Evolutionary conservation across 2,888 invertebrate genomes (phyloP), one percentile per base, ranked within the genome.

Genomic region (Caenorhabditis becei): DNA sequence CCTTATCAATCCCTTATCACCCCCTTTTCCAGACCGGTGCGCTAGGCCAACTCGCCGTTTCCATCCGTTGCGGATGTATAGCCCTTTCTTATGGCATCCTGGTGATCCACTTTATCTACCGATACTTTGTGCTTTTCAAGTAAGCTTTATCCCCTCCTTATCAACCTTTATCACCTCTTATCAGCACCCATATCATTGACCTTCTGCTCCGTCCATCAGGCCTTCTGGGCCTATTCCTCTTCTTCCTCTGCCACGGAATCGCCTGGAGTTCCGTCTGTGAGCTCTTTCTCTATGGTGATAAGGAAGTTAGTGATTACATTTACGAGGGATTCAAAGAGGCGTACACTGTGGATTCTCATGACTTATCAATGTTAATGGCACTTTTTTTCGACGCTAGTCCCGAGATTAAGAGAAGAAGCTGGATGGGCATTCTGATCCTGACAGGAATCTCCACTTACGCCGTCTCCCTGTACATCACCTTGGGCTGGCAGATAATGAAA

Each of bases 401-500:
- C 8, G 20, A 24, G 16, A 51, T 70, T 7, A 23, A 28, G 28
- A n/a, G 32, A 8, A 37, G 78, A 11, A 61, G 66, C 18, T 78
- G 78, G 78, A 35, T 26, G 14, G 78, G 78, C 20, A 77, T 77
- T 28, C 41, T 67, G 26, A 67, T 67, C 26, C 47, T 78, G 11
- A 71, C 78, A n/a, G 70, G 65, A 3, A 71, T 78, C 28, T 78
- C 78, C 5, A 66, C 47, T 0, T 71, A 71, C 28, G 71, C 78
- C 0, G 62, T 71, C 14, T 61, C 66, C 14, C 51, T 71, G 11
- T 70, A 63, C 49, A 47, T 56, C 37, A 54, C 32, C 1, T 37
- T 80, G 11, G 74, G 80, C 7, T 69, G 47, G 41, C 49, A 74
- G 59, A 74, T 74, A 51, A 74, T 74, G 74, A 65, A 41, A n/a